Percentiles rank a stretch among this genome's conserved stretches.
phyloP scores from a whole-genome alignment of 2,888 invertebrate genomes.

The Apamea crenata region DNA sequence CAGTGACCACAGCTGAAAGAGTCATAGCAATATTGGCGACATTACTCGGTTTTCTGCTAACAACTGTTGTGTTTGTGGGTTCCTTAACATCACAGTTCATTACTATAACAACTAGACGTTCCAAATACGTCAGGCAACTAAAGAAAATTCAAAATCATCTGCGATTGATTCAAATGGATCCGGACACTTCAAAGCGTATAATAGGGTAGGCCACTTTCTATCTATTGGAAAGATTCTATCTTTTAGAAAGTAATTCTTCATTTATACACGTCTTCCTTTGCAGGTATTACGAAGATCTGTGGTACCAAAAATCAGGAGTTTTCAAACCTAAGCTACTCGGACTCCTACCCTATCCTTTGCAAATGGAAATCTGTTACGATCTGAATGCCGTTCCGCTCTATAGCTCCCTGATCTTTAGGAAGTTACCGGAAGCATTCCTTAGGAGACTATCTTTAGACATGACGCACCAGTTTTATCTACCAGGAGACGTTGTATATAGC shows the following conservation, averaged over 20 bases:
- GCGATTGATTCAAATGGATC: constrained; percentile 83
- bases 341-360: constrained; percentile 85
- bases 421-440: constrained; percentile 88
- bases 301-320: constrained; percentile 89
- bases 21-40: constrained; percentile 81
- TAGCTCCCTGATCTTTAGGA: constrained; percentile 88
- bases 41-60: constrained; percentile 85
- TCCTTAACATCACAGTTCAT: constrained; percentile 88
- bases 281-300: constrained; percentile 89
- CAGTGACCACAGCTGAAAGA: constrained; percentile 84
- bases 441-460: constrained; percentile 87
- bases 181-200: constrained; percentile 82
- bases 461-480: constrained; percentile 89
- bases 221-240: not conserved
- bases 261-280: constrained; percentile 25
- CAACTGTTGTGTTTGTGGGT: constrained; percentile 88
- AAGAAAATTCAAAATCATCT: constrained; percentile 86
- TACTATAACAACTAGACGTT: constrained; percentile 85
- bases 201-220: constrained; percentile 75
- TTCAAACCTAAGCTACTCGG: constrained; percentile 84
- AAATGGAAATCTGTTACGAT: constrained; percentile 89
- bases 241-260: not conserved
- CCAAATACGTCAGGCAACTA: constrained; percentile 85
- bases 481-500: constrained; percentile 88
- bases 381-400: constrained; percentile 88